These are phyloP conservation scores for Crotalus helleri DNA, from an alignment of 2,113 vertebrate genomes.

Conservation along the genomic window DNA sequence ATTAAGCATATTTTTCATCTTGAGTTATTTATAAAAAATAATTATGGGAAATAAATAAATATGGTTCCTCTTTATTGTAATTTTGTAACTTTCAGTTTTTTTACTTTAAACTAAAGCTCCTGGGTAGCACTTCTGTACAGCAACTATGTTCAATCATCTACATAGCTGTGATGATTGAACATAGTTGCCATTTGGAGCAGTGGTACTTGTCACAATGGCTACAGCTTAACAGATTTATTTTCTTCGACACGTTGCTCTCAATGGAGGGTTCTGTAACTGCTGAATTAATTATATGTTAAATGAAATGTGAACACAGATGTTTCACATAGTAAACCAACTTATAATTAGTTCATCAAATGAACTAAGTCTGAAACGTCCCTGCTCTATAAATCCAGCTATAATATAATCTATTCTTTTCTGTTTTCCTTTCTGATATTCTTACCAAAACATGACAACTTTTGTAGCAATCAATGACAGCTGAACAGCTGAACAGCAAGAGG, in stretches of 20 bases:
- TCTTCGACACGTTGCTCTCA: not conserved
- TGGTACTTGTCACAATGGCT: not conserved
- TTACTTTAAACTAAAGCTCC: not conserved
- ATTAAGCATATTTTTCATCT: not conserved
- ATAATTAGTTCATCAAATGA: constrained; percentile 20
- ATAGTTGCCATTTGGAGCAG: not conserved
- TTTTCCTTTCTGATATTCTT: constrained; percentile 1
- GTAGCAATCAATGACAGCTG: not conserved
- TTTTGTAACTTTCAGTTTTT: not conserved
- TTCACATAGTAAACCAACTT: not conserved
- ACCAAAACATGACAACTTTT: not conserved
- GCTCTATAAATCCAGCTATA: not conserved
- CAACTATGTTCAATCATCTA: no score
- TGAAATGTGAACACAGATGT: not conserved
- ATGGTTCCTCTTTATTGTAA: not conserved
- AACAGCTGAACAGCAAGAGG: constrained; percentile 1
- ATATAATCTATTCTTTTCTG: not conserved
- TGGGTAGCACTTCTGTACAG: not conserved
- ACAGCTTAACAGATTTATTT: not conserved
- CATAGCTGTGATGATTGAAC: not conserved
- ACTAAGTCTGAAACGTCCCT: not conserved
- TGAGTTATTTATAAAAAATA: no score
- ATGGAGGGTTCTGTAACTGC: not conserved
- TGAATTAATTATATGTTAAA: not conserved
- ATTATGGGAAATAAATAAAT: no score